A percentile compares a stretch with the other conserved stretches of the same genome.
Evolutionary conservation across 2,888 invertebrate species (phyloP).

Genomic region (Asteroscopus sphinx): DNA sequence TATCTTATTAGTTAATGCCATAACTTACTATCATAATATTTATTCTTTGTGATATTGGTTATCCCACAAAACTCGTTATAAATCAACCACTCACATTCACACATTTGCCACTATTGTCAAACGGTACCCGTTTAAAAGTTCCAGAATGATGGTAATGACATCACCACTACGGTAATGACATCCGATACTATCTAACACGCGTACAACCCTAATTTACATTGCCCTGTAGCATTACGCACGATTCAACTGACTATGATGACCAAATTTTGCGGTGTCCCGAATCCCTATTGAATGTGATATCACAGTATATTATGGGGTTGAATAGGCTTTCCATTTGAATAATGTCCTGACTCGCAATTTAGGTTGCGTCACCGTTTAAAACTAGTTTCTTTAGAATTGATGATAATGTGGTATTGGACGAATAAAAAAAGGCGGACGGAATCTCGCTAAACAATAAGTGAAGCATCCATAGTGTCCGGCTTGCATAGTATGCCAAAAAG

Average conservation of each 20-base stretch:
- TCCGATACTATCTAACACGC: constrained; percentile 27
- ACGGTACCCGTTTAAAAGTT: neutral
- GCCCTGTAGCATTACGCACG: constrained; percentile 74
- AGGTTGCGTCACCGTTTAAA: constrained; percentile 68
- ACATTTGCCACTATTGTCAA: neutral
- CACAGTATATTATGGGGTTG: constrained; percentile 65
- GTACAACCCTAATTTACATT: constrained; percentile 42
- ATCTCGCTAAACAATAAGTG: too few relatives aligned
- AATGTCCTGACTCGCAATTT: constrained; percentile 66
- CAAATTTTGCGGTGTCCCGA: constrained; percentile 84
- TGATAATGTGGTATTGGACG: neutral
- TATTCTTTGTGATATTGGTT: too few relatives aligned
- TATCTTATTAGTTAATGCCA: too few relatives aligned
- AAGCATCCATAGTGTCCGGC: too few relatives aligned
- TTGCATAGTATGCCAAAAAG: too few relatives aligned
- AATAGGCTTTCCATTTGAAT: constrained; percentile 75
- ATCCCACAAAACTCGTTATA: too few relatives aligned
- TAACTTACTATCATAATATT: too few relatives aligned
- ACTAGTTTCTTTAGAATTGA: constrained; percentile 55
- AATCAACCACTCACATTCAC: too few relatives aligned
- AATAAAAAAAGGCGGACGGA: too few relatives aligned
- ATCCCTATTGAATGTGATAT: constrained; percentile 78
- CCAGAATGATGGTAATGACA: constrained; percentile 42
- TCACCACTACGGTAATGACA: constrained; percentile 41
- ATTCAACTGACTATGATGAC: constrained; percentile 79